Evolutionary conservation across 1,140 invertebrate species (phyloP).

Genomic region (Samia ricini): DNA sequence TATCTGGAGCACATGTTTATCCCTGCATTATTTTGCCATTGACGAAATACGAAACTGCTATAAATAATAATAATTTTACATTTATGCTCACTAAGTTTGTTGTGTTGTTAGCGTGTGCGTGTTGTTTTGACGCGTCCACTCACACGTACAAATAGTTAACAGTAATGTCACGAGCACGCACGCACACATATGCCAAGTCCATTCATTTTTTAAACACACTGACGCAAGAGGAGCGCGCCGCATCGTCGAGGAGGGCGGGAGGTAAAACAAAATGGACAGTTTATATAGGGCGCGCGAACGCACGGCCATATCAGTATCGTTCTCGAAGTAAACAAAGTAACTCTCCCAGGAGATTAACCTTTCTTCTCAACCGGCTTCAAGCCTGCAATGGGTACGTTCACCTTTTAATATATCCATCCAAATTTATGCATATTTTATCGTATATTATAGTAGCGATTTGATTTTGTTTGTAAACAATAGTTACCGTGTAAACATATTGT

Average conservation of each 20-base stretch:
- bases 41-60: neutral
- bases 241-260: constrained; percentile 21
- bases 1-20: too few species aligned
- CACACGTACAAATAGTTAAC: neutral
- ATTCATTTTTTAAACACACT: constrained; percentile 24
- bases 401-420: constrained; percentile 11
- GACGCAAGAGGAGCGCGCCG: constrained; percentile 41
- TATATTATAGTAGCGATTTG: neutral
- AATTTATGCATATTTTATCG: neutral
- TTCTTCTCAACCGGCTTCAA: constrained; percentile 31
- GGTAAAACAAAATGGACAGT: constrained; percentile 32
- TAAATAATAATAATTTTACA: too few species aligned
- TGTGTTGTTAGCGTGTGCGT: constrained; percentile 10
- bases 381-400: constrained; percentile 63
- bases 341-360: constrained; percentile 31
- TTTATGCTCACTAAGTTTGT: too few species aligned
- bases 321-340: constrained; percentile 56
- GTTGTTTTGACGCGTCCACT: constrained; percentile 43
- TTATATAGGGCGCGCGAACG: constrained; percentile 62
- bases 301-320: constrained; percentile 49
- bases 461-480: constrained; percentile 10
- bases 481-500: neutral
- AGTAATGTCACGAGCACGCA: constrained; percentile 10
- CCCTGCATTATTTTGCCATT: neutral
- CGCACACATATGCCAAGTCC: constrained; percentile 12